Conservation (phyloP, 2,113 vertebrate genomes). For the Nothoprocta pentlandii region DNA sequence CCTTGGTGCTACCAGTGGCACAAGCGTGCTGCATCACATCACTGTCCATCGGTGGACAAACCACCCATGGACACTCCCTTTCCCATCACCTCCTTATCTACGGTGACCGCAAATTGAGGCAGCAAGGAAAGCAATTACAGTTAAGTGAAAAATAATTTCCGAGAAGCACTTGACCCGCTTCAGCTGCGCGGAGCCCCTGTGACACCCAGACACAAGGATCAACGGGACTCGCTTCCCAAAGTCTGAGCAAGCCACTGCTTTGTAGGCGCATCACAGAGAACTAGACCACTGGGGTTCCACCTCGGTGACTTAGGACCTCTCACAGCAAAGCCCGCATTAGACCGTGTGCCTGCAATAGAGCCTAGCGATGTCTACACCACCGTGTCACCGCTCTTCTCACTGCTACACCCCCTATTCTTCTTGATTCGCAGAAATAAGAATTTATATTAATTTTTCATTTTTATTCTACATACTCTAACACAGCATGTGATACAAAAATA, state of each 20-base stretch:
- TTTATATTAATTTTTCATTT: not conserved
- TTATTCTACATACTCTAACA: not conserved
- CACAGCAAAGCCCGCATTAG: not conserved
- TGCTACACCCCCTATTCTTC: accelerated
- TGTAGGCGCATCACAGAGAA: not conserved
- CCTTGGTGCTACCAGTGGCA: not conserved
- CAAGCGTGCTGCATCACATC: accelerated
- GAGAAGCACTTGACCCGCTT: not conserved
- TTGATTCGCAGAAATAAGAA: not conserved
- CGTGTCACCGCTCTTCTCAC: not conserved
- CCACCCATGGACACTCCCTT: not conserved
- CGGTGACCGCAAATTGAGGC: not conserved
- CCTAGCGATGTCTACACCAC: not conserved
- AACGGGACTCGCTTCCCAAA: accelerated
- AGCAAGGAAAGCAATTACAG: not conserved
- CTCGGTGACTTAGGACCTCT: not conserved
- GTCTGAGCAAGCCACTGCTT: not conserved
- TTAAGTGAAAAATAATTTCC: not conserved
- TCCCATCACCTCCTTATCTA: not conserved
- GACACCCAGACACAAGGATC: not conserved
- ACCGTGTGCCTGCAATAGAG: not conserved
- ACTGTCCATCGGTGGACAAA: not conserved
- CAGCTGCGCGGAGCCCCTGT: not conserved
- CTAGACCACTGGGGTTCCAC: not conserved
- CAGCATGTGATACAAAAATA: not conserved